These are phyloP conservation scores for Patella pellucida DNA, from an alignment of 2,888 invertebrate species.

Conservation along the genomic window DNA sequence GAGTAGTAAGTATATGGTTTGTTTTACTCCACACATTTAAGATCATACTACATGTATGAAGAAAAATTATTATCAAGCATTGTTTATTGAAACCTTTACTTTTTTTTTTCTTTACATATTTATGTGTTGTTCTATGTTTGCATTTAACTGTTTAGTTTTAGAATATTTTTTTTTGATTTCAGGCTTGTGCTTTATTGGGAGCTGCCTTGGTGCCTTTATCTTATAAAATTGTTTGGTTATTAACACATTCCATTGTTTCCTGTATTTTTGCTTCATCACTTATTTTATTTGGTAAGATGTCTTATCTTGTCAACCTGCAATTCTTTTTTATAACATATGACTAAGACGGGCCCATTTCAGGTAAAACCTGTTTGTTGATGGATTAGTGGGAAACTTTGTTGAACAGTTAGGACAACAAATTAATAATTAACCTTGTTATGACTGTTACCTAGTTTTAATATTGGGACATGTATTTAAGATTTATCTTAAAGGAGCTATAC, in stretches of 20 bases:
- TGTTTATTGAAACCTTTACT: not conserved
- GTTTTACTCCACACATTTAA: slow-evolving; percentile 10
- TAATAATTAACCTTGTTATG: no score
- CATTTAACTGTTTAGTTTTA: not conserved
- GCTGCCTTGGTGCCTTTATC: slow-evolving; percentile 88
- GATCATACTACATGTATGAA: no score
- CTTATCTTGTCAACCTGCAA: not conserved
- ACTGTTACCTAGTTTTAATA: no score
- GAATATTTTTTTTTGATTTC: slow-evolving; percentile 64
- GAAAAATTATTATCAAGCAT: no score
- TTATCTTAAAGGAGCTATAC: no score
- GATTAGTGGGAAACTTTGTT: no score
- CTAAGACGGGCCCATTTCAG: not conserved
- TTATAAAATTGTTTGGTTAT: slow-evolving; percentile 89
- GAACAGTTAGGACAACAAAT: no score
- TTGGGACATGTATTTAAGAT: no score
- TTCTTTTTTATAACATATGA: not conserved
- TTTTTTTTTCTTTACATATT: not conserved
- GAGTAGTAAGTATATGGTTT: slow-evolving; percentile 72
- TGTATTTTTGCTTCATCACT: slow-evolving; percentile 84
- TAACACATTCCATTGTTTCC: slow-evolving; percentile 86
- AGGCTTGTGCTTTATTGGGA: slow-evolving; percentile 93
- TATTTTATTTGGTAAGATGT: slow-evolving; percentile 83
- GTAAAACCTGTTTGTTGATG: no score
- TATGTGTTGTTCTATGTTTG: not conserved